A percentile compares a stretch with the other conserved stretches of the same genome.
Evolutionary conservation across 2,888 invertebrate genomes (phyloP).

Genomic region (Phalangium opilio): DNA sequence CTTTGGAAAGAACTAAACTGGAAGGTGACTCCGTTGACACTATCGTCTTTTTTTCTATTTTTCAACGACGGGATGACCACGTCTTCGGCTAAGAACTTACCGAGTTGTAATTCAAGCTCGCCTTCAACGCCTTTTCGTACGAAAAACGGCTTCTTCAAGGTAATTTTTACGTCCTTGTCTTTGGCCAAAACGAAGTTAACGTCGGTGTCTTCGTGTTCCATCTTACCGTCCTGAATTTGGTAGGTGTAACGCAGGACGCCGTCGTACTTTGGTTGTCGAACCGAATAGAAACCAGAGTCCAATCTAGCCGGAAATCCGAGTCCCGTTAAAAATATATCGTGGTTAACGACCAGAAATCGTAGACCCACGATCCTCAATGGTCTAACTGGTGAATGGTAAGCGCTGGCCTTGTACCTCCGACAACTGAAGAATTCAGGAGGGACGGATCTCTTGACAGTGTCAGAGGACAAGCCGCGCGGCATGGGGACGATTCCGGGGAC

Average conservation of each 20-base stretch:
- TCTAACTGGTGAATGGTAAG: constrained; percentile 18
- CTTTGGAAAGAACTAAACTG: constrained; percentile 16
- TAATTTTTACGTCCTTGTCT: constrained; percentile 17
- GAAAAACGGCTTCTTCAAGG: constrained; percentile 15
- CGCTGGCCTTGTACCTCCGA: constrained; percentile 19
- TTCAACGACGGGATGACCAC: constrained; percentile 16
- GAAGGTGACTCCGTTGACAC: constrained; percentile 15
- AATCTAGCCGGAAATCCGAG: constrained; percentile 21
- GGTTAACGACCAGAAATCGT: constrained; percentile 20
- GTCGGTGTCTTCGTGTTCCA: constrained; percentile 15
- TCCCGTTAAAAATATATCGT: constrained; percentile 21
- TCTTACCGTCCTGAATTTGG: constrained; percentile 17
- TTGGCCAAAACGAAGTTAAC: constrained; percentile 16
- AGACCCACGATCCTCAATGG: constrained; percentile 19
- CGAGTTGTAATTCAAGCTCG: constrained; percentile 17
- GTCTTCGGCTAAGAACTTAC: constrained; percentile 15
- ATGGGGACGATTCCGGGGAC: constrained; percentile 21
- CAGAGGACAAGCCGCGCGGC: constrained; percentile 18
- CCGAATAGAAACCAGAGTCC: constrained; percentile 16
- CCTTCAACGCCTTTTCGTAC: constrained; percentile 17
- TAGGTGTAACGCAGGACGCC: constrained; percentile 21
- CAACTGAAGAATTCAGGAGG: constrained; percentile 17
- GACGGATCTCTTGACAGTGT: constrained; percentile 11
- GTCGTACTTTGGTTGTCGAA: constrained; percentile 19
- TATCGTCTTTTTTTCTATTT: constrained; percentile 16